Base-by-base conservation (phyloP, 2,888 invertebrate genomes). In the Conistra vaccinii region DNA sequence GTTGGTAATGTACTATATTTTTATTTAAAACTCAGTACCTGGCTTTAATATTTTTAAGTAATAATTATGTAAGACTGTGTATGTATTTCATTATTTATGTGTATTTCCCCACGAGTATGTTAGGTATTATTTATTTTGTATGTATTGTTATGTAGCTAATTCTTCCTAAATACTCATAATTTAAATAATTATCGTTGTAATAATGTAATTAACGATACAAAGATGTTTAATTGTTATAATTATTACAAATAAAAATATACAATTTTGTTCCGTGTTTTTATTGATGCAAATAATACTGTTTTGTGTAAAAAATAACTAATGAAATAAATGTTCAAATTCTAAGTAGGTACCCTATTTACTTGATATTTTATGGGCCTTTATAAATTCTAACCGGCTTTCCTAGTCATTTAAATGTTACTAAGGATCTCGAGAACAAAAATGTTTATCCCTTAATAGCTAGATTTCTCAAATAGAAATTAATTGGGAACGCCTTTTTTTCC, bases 41-140 rank as follows among this genome's bases (percentile, higher is more conserved):
- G 94, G 95, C 95, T 95, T 95, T 95, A 95, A 95, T 95, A 93
- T 92, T 89, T 88, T 91, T 95, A 94, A 93, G 93, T 92, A 81
- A 88, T 88, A 74, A 73, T 69, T 80, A 85, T 91, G 76, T 92
- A 91, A 91, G 90, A 88, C 90, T 85, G 68, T 78, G 57, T 84
- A 84, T 70, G 53, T 75, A 76, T 71, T 76, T 66, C 12, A 20
- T 75, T 69, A 78, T 77, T 76, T 78, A 73, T 84, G 48, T 83
- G 69, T 86, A 73, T 69, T 83, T 53, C 81, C 83, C 83, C 80
- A 83, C 87, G 83, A 86, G 69, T 83, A 84, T 75, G 63, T 84
- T 80, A 84, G 74, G 71, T 78, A 55, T 80, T 81, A 72, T 77
- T 73, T 67, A 77, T 69, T 69, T 70, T 42, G 1, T 62, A 71